These are phyloP conservation scores for Apaloderma vittatum DNA, from an alignment of 2,113 vertebrate genomes.

Conservation along the genomic window DNA sequence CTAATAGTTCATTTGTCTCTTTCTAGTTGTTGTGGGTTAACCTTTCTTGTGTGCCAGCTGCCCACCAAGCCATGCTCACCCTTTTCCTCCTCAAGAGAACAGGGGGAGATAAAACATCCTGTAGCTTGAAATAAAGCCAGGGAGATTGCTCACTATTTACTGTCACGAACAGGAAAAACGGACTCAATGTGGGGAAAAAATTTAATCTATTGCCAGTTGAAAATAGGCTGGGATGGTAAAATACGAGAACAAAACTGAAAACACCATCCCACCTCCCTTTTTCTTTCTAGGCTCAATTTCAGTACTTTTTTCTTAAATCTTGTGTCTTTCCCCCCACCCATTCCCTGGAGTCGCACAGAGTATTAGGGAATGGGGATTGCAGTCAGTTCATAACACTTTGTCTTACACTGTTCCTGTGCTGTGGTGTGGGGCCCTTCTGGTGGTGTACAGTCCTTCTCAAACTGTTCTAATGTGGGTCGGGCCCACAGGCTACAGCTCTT, in stretches of 20 bases:
- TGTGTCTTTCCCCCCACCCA: neutral
- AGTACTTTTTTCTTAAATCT: neutral
- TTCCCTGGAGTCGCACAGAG: accelerated
- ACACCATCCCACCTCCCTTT: accelerated
- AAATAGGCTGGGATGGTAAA: neutral
- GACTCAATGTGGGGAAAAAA: neutral
- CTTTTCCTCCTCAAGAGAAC: neutral
- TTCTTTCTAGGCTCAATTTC: neutral
- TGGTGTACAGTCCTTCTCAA: neutral
- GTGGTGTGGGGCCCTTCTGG: neutral
- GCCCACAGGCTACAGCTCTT: too few species aligned
- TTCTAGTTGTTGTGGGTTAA: neutral
- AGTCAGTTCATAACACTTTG: neutral
- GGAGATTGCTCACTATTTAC: neutral
- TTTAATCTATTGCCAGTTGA: neutral
- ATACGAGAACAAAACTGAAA: neutral
- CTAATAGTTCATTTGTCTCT: neutral
- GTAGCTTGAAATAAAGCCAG: too few species aligned
- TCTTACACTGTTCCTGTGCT: neutral
- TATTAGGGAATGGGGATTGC: neutral
- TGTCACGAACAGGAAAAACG: neutral
- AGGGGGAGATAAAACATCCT: neutral
- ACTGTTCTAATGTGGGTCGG: too few species aligned
- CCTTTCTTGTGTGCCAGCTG: neutral
- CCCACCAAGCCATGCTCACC: neutral